Evolutionary conservation across 1,140 invertebrate species (phyloP), one percentile per base, ranked within the genome.

Genomic region (Cylas formicarius): DNA sequence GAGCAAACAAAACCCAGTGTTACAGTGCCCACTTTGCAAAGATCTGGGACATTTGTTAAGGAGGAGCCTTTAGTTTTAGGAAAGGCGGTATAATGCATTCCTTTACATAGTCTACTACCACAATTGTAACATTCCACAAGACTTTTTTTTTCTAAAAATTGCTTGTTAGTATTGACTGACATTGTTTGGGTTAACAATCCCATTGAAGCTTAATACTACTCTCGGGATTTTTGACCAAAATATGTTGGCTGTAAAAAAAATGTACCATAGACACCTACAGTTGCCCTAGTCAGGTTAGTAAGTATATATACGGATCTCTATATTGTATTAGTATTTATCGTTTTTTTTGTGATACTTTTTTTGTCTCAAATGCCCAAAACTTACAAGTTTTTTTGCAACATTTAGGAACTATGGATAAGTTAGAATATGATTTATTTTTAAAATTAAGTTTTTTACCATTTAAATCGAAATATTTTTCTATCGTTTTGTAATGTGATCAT

Each of bases 31-130:
- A 51, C 54, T 1, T 69, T 74, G 60, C 67, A 68, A 40, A 63
- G 81, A 42, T 84, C 82, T 1, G 77, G 78, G 8, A 85, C 82
- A 0, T 84, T 84, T 55, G 64, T 82, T 6, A 84, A 82, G 60
- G 82, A 84, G 53, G 80, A 84, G 60, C 67, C 64, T 3, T 63
- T 62, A 5, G 51, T 66, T 38, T 43, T 63, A 28, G 54, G 56
- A 11, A 57, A 58, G 38, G 50, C 56, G 11, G 50, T 50, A 24
- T 58, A 53, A 57, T 16, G 13, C 11, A 7, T 41, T 29, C 38
- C 38, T 29, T 11, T 20, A 10, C 33, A 6, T 6, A 37, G 8
- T 21, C 27, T 19, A n/a, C 38, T 19, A 31, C 34, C 23, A 31
- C 32, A 13, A 10, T 36, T 16, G 20, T 1, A 13, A 32, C 14